Conservation (phyloP, 2,888 invertebrate species). For the Drosophila trichaetosa region DNA sequence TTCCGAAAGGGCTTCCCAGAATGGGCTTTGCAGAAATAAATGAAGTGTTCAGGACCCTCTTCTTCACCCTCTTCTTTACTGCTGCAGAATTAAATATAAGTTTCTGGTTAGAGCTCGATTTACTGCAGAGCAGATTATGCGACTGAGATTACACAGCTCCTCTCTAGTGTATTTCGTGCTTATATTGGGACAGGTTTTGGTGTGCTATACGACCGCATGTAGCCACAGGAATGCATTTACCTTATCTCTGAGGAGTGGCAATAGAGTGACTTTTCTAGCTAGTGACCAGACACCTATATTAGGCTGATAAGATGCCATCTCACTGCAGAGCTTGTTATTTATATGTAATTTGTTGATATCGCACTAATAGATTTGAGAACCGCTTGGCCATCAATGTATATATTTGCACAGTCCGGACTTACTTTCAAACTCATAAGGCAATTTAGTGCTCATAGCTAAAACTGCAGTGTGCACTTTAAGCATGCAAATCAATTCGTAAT, state of each 20-base stretch:
- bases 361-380: background rate
- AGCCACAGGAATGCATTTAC: background rate
- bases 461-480: background rate
- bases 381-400: background rate
- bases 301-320: background rate
- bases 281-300: background rate
- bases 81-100: background rate
- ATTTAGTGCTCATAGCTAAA: background rate
- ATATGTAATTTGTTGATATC: background rate
- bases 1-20: background rate
- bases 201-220: background rate
- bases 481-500: constrained; percentile 22
- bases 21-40: background rate
- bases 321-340: too few relatives aligned
- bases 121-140: background rate
- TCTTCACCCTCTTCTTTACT: background rate
- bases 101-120: background rate
- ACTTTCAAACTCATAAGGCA: background rate
- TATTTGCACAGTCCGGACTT: background rate
- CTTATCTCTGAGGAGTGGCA: background rate
- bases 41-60: background rate
- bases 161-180: background rate
- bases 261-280: background rate
- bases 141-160: background rate
- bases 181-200: background rate